These are phyloP conservation scores for Chamaea fasciata DNA, from an alignment of 2,113 vertebrate genomes.

Conservation along the genomic window DNA sequence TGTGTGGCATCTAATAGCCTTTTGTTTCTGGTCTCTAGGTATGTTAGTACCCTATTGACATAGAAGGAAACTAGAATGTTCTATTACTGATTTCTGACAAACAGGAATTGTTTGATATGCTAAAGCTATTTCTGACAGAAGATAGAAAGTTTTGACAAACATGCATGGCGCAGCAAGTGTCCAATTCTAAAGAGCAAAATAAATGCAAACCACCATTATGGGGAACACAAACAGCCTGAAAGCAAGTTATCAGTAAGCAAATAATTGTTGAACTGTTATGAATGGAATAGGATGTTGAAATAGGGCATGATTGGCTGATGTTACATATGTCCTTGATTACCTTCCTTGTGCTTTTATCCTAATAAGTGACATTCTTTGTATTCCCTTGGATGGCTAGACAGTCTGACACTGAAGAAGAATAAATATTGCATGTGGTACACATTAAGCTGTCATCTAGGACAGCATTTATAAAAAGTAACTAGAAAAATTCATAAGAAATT, in stretches of 20 bases:
- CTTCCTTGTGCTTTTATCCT: constrained; percentile 99
- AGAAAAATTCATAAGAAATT: constrained; percentile 93
- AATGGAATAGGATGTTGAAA: constrained; percentile 87
- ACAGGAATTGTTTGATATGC: constrained; percentile 73
- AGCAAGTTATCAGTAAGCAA: constrained; percentile 94
- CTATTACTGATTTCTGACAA: constrained; percentile 65
- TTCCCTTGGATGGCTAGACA: constrained; percentile 98
- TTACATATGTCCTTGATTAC: constrained; percentile 99
- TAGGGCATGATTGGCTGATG: constrained; percentile 96
- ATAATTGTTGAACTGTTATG: constrained; percentile 95
- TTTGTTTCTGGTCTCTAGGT: constrained; percentile 48
- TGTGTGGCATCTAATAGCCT: background rate
- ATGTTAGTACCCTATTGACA: constrained; percentile 56
- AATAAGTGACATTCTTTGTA: constrained; percentile 99
- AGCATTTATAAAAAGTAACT: constrained; percentile 86
- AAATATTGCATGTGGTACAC: constrained; percentile 99
- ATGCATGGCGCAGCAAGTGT: constrained; percentile 82
- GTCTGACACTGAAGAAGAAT: constrained; percentile 99
- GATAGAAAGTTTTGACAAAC: constrained; percentile 84
- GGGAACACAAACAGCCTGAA: constrained; percentile 90
- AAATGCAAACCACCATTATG: constrained; percentile 91
- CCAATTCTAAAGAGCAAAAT: constrained; percentile 95
- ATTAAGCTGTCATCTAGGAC: constrained; percentile 99
- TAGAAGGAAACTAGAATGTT: constrained; percentile 61
- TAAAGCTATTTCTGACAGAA: constrained; percentile 80